Percentiles rank a stretch among this genome's conserved stretches.
phyloP scores from a whole-genome alignment of 1,140 invertebrate genomes.

The Aphelenchoides avenae region DNA sequence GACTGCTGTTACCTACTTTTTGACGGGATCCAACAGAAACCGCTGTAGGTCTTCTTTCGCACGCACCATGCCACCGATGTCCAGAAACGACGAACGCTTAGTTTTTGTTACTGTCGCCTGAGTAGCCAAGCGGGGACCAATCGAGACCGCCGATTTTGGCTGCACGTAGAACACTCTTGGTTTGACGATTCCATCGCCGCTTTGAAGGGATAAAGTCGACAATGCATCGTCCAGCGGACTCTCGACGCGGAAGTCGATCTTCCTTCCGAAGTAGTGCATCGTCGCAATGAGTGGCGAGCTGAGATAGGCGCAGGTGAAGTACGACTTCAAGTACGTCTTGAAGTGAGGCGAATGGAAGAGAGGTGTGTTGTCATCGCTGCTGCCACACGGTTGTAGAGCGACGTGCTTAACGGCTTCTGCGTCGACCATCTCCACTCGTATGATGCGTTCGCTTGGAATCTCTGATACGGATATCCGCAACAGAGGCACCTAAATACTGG shows the following conservation, averaged over 20 bases:
- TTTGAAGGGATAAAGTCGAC: neutral
- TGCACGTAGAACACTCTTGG: constrained; percentile 1
- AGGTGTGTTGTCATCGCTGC: neutral
- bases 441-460: constrained; percentile 3
- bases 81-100: neutral
- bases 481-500: constrained; percentile 10
- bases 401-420: neutral
- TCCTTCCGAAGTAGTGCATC: constrained; percentile 14
- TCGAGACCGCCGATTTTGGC: no score
- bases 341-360: constrained; percentile 12
- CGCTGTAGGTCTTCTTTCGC: constrained; percentile 8
- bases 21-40: constrained; percentile 14
- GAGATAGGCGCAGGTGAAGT: constrained; percentile 10
- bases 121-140: neutral
- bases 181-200: neutral
- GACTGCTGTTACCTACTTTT: neutral
- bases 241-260: constrained; percentile 6
- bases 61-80: constrained; percentile 17
- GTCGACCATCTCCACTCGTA: constrained; percentile 14
- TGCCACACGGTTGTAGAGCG: constrained; percentile 2
- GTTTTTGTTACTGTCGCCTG: neutral
- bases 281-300: constrained; percentile 2
- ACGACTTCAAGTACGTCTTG: constrained; percentile 5
- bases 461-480: neutral
- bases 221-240: neutral